These are phyloP conservation scores for Strix aluco DNA, from an alignment of 2,113 vertebrate genomes.

Conservation along the genomic window DNA sequence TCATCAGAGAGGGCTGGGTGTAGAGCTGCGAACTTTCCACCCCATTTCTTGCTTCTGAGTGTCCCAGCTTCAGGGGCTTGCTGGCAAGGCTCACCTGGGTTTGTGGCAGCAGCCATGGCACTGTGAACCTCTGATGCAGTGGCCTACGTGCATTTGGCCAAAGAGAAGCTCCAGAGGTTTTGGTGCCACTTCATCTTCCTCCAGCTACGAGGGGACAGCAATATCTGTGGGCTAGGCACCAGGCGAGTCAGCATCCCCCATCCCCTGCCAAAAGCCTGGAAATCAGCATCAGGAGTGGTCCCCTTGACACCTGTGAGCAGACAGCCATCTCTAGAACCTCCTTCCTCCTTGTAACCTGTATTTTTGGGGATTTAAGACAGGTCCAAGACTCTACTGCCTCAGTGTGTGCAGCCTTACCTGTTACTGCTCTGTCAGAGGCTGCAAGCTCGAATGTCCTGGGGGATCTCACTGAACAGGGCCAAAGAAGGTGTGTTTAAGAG, in stretches of 20 bases:
- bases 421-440: not conserved
- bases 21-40: too few species aligned
- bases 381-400: not conserved
- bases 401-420: not conserved
- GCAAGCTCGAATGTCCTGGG: not conserved
- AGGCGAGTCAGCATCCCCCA: not conserved
- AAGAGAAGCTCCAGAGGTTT: not conserved
- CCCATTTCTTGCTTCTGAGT: not conserved
- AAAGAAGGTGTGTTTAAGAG: not conserved
- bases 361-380: not conserved
- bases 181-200: not conserved
- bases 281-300: not conserved
- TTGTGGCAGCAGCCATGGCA: not conserved
- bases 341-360: not conserved
- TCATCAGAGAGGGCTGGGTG: not conserved
- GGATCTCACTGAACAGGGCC: not conserved
- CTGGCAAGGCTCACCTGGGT: not conserved
- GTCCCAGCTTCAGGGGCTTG: not conserved
- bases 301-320: not conserved
- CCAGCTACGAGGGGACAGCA: not conserved
- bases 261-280: not conserved
- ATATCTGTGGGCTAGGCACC: not conserved
- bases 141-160: accelerated
- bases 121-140: not conserved
- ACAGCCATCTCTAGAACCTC: not conserved